Evolutionary conservation across 2,113 vertebrate genomes (phyloP), one percentile per base, ranked within the genome.

Genomic region (Geococcyx californianus): DNA sequence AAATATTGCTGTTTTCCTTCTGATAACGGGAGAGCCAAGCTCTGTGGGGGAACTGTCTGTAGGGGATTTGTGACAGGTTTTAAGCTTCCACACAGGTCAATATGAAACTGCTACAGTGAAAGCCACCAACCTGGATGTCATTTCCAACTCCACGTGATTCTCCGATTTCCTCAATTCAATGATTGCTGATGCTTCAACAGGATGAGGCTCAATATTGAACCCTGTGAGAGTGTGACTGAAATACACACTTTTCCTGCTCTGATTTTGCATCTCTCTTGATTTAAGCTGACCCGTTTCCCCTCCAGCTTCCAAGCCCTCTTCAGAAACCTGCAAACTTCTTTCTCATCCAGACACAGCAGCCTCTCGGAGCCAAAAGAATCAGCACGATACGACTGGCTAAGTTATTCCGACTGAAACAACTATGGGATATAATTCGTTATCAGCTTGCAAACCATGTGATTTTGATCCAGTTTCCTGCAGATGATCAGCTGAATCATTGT

Each of bases 391-490:
- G 3, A 3, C 16, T 5, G 18, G 12, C 40, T 51, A 4, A 6
- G 12, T 45, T 34, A 40, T n/a, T 42, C 45, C 14, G 28, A 56
- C 80, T 21, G 44, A 84, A 87, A 44, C 20, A 20, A 10, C 7
- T 0, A 2, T n/a, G 33, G 40, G 4, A 2, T 15, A 54, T 4
- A 3, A 34, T n/a, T 83, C 45, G n/a, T 59, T 7, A 60, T 24
- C 36, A 23, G 10, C 52, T 44, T n/a, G 21, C n/a, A 62, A 47
- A 59, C 6, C 63, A 29, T 0, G 1, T 24, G 55, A 11, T 24
- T 60, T 59, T 33, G 42, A 52, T 14, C n/a, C 38, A 62, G 21
- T 10, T 58, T 33, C 69, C 56, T 3, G 18, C 18, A 28, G 29
- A 21, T 4, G 33, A 40, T 2, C 12, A 25, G 18, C 7, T 16